A percentile compares a stretch with the other conserved stretches of the same genome.
These are phyloP conservation scores for Oligia strigilis DNA, from an alignment of 2,888 invertebrate species.

Conservation along the genomic window DNA sequence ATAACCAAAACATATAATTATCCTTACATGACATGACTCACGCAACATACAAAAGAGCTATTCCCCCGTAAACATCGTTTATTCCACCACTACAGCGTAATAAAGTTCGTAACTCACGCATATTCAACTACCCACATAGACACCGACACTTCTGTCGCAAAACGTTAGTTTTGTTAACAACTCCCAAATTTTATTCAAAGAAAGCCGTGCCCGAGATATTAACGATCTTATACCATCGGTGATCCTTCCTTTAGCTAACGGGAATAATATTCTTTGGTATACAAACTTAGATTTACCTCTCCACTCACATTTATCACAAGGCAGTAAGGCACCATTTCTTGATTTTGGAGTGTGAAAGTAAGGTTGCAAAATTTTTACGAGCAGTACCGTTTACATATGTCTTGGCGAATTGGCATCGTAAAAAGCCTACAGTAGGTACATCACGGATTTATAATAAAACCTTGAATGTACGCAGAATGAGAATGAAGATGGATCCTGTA, in stretches of 20 bases:
- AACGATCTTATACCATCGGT: slow-evolving; percentile 64
- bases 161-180: slow-evolving; percentile 43
- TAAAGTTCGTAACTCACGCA: slow-evolving; percentile 40
- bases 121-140: slow-evolving; percentile 41
- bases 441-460: slow-evolving; percentile 72
- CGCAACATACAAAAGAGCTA: slow-evolving; percentile 23
- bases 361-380: slow-evolving; percentile 61
- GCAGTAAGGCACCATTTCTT: slow-evolving; percentile 9
- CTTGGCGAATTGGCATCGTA: slow-evolving; percentile 70
- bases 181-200: slow-evolving; percentile 63
- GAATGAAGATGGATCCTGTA: slow-evolving; percentile 61
- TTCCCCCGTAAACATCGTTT: background rate
- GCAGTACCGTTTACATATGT: slow-evolving; percentile 68
- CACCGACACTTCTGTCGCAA: slow-evolving; percentile 29
- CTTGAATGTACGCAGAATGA: slow-evolving; percentile 65
- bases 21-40: slow-evolving; percentile 18
- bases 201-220: slow-evolving; percentile 63
- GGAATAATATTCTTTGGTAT: slow-evolving; percentile 58
- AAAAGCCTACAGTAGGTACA: slow-evolving; percentile 66
- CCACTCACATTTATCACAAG: slow-evolving; percentile 12
- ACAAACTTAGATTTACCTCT: slow-evolving; percentile 28
- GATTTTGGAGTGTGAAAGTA: background rate
- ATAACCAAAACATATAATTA: background rate
- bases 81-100: slow-evolving; percentile 10
- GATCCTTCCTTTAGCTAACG: slow-evolving; percentile 66